Percentiles rank a stretch among this genome's conserved stretches.
phyloP scores from a whole-genome alignment of 2,797 vertebrate species.

The Australoheros facetus region DNA sequence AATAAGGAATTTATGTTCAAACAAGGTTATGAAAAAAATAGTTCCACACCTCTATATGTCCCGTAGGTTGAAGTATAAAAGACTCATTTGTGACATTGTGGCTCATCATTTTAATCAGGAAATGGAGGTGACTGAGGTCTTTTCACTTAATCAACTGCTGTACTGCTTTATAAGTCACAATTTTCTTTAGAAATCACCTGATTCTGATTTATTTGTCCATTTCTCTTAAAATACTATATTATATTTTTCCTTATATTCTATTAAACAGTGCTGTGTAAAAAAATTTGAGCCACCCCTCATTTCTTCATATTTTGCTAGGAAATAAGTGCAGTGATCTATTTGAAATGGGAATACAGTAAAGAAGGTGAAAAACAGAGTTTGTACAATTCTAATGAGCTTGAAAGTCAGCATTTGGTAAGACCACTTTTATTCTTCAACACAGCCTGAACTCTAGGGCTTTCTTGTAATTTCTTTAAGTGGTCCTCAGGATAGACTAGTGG shows the following conservation, averaged over 20 bases:
- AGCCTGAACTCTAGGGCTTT: neutral
- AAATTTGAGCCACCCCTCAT: too few relatives aligned
- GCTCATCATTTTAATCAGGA: neutral
- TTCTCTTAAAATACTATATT: too few relatives aligned
- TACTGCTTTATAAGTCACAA: neutral
- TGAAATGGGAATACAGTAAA: too few relatives aligned
- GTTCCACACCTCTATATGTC: neutral
- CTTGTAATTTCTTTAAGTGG: neutral
- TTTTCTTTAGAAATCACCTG: neutral
- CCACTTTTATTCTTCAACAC: neutral
- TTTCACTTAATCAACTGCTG: neutral
- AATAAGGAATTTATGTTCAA: neutral
- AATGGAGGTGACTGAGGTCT: neutral
- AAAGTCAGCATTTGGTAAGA: fast-evolving
- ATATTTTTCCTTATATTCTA: too few relatives aligned
- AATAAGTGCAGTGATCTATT: too few relatives aligned
- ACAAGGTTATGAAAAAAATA: neutral
- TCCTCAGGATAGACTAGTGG: too few relatives aligned
- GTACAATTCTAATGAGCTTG: neutral
- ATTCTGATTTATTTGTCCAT: neutral
- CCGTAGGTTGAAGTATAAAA: neutral
- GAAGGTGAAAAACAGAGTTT: neutral
- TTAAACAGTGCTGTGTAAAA: too few relatives aligned
- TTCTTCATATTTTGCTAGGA: too few relatives aligned
- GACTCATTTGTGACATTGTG: neutral